phyloP scores from a whole-genome alignment of 2,888 invertebrate genomes.

The Epinotia ramella region DNA sequence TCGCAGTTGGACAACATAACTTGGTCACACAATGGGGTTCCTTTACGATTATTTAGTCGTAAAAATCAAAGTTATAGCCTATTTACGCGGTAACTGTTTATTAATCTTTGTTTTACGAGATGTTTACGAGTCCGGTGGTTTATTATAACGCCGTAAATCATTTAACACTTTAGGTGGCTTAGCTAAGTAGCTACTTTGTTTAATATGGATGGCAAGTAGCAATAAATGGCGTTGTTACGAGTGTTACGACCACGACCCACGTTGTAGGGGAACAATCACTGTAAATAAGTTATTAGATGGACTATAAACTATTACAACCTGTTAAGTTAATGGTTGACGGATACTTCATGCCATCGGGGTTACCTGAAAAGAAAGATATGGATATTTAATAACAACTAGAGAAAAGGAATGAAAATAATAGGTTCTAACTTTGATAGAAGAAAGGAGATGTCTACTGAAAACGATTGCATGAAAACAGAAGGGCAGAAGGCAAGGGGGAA shows the following conservation, averaged over 20 bases:
- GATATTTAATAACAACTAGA: not conserved
- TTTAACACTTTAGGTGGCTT: constrained; percentile 71
- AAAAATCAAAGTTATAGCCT: constrained; percentile 86
- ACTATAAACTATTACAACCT: constrained; percentile 17
- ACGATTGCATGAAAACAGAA: no score
- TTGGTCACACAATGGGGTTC: constrained; percentile 73
- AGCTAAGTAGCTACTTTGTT: constrained; percentile 44
- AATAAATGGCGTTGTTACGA: constrained; percentile 49
- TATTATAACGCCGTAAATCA: constrained; percentile 84
- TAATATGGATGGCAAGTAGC: constrained; percentile 39
- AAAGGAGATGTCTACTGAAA: no score
- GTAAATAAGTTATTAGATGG: constrained; percentile 13
- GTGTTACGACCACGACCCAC: constrained; percentile 48
- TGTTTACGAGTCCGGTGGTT: constrained; percentile 70
- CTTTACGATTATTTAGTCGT: constrained; percentile 87
- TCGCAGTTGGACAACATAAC: constrained; percentile 58
- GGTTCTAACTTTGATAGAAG: no score
- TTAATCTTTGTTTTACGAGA: constrained; percentile 85
- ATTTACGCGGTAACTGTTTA: constrained; percentile 85
- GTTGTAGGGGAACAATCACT: constrained; percentile 13
- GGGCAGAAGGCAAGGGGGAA: no score
- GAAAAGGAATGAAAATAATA: no score
- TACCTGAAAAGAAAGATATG: constrained; percentile 8
- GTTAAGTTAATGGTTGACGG: not conserved
- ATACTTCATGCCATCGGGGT: not conserved